Evolutionary conservation across 2,113 vertebrate genomes (phyloP), one percentile per base, ranked within the genome.

Genomic region (Tautogolabrus adspersus): DNA sequence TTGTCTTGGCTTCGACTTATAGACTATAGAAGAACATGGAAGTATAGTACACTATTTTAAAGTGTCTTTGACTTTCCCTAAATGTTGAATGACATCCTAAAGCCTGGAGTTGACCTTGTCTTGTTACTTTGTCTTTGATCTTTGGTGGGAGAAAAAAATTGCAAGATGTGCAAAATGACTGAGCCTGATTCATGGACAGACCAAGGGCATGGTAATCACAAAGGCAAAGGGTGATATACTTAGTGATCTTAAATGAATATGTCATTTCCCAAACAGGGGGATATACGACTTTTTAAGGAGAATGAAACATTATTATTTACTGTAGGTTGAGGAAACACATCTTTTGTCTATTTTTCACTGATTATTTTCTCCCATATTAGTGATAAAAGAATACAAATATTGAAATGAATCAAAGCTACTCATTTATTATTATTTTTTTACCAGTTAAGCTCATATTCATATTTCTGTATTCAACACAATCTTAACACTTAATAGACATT

Each of bases 401-500:
- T 8, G 19, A n/a, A 8, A 9, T 52, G 9, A n/a, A 52, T 21
- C 5, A 61, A 15, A 18, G 2, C 2, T 7, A 49, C 5, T 34
- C 6, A 34, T 34, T 6, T 34, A 6, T 34, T 34, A 34, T 34
- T 46, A 16, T 46, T 46, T 12, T 2, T 11, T 40, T n/a, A 38
- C 30, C 16, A 0, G 1, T 3, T 59, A 10, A 7, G 4, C 21
- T 30, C 12, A 37, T 21, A 21, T 40, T 60, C 12, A 52, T 3
- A 18, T 15, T 34, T 6, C 13, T 60, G 34, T 16, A 47, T 37
- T 37, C 12, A 8, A 38, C 26, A 55, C 26, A 1, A 38, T 46
- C 21, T 58, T 12, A 57, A 46, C 22, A 44, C 47, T 34, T 22
- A 16, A 30, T 18, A 65, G 64, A 57, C n/a, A 63, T 79, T 74